A percentile compares a stretch with the other conserved stretches of the same genome.
These are phyloP conservation scores for Aptenodytes patagonicus DNA, from an alignment of 2,113 vertebrate species.

Conservation along the genomic window DNA sequence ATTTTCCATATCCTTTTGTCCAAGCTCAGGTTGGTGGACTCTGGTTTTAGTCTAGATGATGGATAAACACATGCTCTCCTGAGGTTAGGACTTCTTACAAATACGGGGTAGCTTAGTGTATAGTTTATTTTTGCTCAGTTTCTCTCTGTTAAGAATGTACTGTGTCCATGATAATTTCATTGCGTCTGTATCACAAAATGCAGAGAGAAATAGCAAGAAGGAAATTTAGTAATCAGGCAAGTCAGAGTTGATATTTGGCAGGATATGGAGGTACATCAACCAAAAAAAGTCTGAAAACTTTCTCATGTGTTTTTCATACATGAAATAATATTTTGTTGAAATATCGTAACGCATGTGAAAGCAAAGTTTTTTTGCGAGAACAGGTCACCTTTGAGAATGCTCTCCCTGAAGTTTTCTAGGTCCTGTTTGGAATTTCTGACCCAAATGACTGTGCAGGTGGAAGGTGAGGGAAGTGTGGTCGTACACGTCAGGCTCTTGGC, in stretches of 20 bases:
- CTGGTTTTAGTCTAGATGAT: neutral
- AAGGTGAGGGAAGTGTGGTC: neutral
- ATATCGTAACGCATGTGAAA: neutral
- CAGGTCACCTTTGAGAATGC: neutral
- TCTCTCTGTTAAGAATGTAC: neutral
- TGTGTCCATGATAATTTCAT: neutral
- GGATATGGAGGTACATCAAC: neutral
- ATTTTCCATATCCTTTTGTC: neutral
- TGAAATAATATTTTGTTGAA: neutral
- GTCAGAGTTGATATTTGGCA: neutral
- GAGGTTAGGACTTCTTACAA: neutral
- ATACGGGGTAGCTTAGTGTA: neutral
- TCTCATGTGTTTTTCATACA: neutral
- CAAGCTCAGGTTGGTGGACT: neutral
- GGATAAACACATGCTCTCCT: neutral
- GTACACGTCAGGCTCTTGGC: neutral
- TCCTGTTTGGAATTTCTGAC: neutral
- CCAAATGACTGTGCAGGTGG: neutral
- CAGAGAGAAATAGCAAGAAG: neutral
- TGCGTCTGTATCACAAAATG: neutral
- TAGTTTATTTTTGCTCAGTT: neutral
- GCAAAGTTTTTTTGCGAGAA: neutral
- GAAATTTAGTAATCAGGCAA: neutral
- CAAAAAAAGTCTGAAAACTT: neutral
- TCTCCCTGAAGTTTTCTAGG: neutral